Evolutionary conservation across 2,797 vertebrate genomes (phyloP), one percentile per base, ranked within the genome.

Genomic region (Clarias laeviceps): DNA sequence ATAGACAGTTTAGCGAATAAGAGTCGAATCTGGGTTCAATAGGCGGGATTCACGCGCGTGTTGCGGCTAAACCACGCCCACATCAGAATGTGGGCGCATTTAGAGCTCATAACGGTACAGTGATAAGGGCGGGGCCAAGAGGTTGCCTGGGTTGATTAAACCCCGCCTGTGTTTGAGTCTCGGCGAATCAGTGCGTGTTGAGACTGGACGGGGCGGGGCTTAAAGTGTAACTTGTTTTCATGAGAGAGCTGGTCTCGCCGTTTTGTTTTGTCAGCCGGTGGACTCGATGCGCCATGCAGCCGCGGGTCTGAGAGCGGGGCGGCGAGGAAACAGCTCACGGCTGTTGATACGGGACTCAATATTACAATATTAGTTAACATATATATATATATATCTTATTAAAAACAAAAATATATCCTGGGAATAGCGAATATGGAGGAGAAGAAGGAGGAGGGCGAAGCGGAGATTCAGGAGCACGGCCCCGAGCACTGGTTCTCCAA

Each of bases 401-500:
- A 40, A 34, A 12, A 20, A 20, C 7, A 29, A 12, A 20, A 37
- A 15, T 72, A 50, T 50, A 50, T 50, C 45, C 69, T 57, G 69
- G 29, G 22, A 62, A n/a, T 40, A 50, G 45, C 45, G 18, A 50
- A 72, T 61, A 97, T 97, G 97, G 97, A 98, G 94, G 97, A 99
- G 91, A 96, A 96, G 95, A 97, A 98, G 94, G 97, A 98, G 92
- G 97, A 99, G 90, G 94, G 96, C 27, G 97, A 98, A 93, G 95
- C 96, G 62, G 97, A 99, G 95, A 99, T 99, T 91, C 98, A 99
- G 89, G 98, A 98, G 91, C 98, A 99, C 95, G 97, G 98, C 90
- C 98, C 98, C n/a, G 97, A 99, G 91, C 97, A 99, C 91, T 99
- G 98, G 98, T 99, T 99, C 93, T 97, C 96, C 87, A 98, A 97